Evolutionary conservation across 2,888 invertebrate genomes (phyloP).

Genomic region (Himalopsyche kuldschensis): DNA sequence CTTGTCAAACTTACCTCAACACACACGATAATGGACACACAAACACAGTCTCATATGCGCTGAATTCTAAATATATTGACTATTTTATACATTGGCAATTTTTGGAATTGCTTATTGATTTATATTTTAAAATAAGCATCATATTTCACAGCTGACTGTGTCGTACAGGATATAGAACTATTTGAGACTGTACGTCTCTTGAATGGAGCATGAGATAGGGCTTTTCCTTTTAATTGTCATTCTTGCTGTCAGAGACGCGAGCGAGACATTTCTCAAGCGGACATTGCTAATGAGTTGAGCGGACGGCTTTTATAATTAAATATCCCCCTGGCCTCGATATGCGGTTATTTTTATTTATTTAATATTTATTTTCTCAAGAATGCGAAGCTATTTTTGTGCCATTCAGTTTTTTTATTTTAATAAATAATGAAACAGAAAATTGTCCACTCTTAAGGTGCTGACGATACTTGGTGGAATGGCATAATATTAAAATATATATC

Average conservation of each 20-base stretch:
- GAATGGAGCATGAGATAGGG: neutral
- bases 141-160: too few relatives aligned
- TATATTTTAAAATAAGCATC: too few relatives aligned
- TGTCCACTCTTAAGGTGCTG: too few relatives aligned
- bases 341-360: neutral
- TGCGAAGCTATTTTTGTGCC: neutral
- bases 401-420: neutral
- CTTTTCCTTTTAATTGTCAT: slow-evolving; percentile 19
- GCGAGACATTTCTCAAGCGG: neutral
- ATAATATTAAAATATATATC: too few relatives aligned
- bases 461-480: too few relatives aligned
- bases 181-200: neutral
- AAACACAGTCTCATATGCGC: too few relatives aligned
- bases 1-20: too few relatives aligned
- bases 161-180: neutral
- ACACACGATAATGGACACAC: too few relatives aligned
- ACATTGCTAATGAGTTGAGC: neutral
- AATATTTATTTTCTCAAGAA: neutral
- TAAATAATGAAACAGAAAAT: too few relatives aligned
- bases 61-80: too few relatives aligned
- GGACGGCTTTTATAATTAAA: neutral
- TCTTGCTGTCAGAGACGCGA: slow-evolving; percentile 5
- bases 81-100: too few relatives aligned
- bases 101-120: too few relatives aligned
- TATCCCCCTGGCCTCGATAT: neutral